Base-by-base conservation (phyloP, 2,888 invertebrate species). In the Apantesis nais region DNA sequence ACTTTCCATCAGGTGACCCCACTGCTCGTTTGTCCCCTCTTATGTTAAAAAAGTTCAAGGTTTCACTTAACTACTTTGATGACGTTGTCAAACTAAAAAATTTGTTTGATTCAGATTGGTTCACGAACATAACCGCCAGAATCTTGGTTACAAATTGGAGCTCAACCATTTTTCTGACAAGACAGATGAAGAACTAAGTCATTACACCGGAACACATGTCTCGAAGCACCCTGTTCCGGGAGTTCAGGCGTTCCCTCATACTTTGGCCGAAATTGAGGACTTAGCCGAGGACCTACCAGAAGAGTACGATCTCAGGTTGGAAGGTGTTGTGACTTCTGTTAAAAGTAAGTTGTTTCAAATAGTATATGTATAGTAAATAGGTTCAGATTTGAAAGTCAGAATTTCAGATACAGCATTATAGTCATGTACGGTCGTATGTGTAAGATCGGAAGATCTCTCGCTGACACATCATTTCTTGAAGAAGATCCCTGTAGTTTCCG, bases 121-220 rank as follows among this genome's bases (percentile, higher is more conserved):
- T 0, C 71, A 75, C 9, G 81, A 84, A 4, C 86, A 86, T 68
- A 90, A 90, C 70, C 71, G 74, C 25, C 83, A 88, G 67, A 85
- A 87, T 55, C 62, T 85, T 0, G 69, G 83, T 34, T 89, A 83
- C 77, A 88, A 81, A 60, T 58, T 90, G 68, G 83, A 80, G 16
- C 44, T 89, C 14, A 90, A 89, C 77, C 67, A 84, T 14, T 89
- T 88, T 73, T 83, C 89, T 1, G 89, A 90, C 66, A 72, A 76
- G 0, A 85, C 87, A 5, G 73, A 76, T 0, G 83, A 81, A 2
- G 89, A 88, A 60, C 74, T 86, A 44, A 64, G 66, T 0, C 66
- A 79, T 64, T 63, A 88, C 19, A 78, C 79, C 0, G 85, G 78
- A 0, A 84, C 85, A 0, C 63, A 69, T 39, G 69, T 78, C 0